phyloP scores from a whole-genome alignment of 2,888 invertebrate species.

The Pogonocherus hispidulus region DNA sequence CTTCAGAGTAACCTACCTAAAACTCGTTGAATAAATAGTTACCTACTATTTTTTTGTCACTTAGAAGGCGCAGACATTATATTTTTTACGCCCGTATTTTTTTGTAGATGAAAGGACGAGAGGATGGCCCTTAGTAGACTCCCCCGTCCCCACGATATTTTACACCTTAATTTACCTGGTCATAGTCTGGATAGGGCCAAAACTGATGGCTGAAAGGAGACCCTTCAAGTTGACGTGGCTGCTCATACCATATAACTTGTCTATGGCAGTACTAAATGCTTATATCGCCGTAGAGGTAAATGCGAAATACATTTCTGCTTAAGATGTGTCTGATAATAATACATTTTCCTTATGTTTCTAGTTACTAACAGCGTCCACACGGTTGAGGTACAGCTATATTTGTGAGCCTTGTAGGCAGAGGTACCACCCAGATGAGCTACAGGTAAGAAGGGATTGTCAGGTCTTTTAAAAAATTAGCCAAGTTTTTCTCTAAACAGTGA shows the following conservation, averaged over 20 bases:
- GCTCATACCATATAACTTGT: constrained; percentile 87
- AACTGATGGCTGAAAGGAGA: constrained; percentile 82
- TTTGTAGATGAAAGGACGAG: constrained; percentile 83
- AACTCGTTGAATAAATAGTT: no score
- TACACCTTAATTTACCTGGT: constrained; percentile 81
- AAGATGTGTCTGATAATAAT: neutral
- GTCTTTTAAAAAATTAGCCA: no score
- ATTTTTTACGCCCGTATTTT: no score
- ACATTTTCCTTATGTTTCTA: constrained; percentile 54
- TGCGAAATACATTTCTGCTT: no score
- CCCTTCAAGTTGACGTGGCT: constrained; percentile 83
- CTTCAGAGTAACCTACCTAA: no score
- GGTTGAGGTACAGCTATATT: constrained; percentile 85
- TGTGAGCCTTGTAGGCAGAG: constrained; percentile 88
- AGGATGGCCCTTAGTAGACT: constrained; percentile 89
- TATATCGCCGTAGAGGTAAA: constrained; percentile 89
- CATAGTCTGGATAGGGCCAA: constrained; percentile 86
- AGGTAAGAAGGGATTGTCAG: no score
- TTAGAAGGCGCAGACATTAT: no score
- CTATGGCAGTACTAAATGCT: constrained; percentile 85
- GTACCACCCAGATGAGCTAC: constrained; percentile 83
- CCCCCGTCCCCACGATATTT: constrained; percentile 80
- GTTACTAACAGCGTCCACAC: constrained; percentile 80
- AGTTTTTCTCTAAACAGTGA: no score
- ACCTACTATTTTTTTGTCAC: no score